These are phyloP conservation scores for Saccopteryx bilineata DNA, from an alignment of 2,113 vertebrate genomes.

Conservation along the genomic window DNA sequence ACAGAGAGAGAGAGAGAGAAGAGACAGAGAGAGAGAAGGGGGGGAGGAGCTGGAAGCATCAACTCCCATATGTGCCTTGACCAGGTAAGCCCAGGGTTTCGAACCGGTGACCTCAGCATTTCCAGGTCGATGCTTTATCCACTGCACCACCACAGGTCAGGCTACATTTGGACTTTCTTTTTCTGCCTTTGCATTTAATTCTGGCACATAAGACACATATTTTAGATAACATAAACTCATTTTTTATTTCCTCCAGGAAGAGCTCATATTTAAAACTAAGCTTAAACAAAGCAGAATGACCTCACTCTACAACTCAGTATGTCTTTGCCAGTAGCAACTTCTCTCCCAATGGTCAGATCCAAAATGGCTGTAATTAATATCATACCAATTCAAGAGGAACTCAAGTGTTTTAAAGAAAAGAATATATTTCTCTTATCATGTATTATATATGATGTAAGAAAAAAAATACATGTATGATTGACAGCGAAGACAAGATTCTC, in stretches of 20 bases:
- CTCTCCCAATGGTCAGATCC: constrained; percentile 65
- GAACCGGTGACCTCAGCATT: no score
- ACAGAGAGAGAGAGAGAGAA: no score
- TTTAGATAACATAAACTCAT: constrained; percentile 73
- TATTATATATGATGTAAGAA: constrained; percentile 77
- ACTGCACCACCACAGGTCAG: no score
- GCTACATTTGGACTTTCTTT: constrained; percentile 51
- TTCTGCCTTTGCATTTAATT: constrained; percentile 47
- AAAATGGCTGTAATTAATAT: constrained; percentile 56
- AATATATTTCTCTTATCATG: constrained; percentile 76
- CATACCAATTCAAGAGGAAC: constrained; percentile 37
- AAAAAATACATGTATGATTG: constrained; percentile 79
- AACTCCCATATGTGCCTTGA: no score
- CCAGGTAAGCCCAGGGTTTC: no score
- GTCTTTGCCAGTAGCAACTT: constrained; percentile 70
- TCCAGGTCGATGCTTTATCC: no score
- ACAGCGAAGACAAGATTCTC: constrained; percentile 77
- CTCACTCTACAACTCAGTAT: constrained; percentile 64
- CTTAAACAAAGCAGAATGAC: constrained; percentile 77
- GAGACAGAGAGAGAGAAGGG: no score
- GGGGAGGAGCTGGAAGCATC: no score
- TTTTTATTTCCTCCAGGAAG: constrained; percentile 61
- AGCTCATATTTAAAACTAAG: constrained; percentile 71
- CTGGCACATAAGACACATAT: constrained; percentile 52
- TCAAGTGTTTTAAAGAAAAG: constrained; percentile 55